A percentile compares a stretch with the other conserved stretches of the same genome.
phyloP scores from a whole-genome alignment of 1,140 invertebrate species.

The Archegozetes longisetosus region DNA sequence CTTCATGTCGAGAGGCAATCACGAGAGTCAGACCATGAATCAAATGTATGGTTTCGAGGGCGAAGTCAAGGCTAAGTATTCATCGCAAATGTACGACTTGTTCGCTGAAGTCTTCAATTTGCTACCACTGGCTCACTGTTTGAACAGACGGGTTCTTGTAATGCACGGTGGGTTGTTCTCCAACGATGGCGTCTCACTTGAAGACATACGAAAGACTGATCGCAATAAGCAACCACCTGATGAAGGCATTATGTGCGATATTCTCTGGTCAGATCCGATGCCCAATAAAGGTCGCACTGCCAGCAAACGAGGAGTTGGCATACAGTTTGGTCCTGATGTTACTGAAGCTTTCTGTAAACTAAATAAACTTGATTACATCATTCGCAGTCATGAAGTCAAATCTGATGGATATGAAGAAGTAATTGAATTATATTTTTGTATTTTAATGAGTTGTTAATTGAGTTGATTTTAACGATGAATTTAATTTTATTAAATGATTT shows the following conservation, averaged over 20 bases:
- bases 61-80: slow-evolving; percentile 60
- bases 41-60: slow-evolving; percentile 72
- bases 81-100: slow-evolving; percentile 78
- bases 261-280: slow-evolving; percentile 97
- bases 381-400: slow-evolving; percentile 96
- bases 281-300: slow-evolving; percentile 62
- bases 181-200: slow-evolving; percentile 67
- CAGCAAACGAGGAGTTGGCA: slow-evolving; percentile 90
- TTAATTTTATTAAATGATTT: slow-evolving; percentile 1
- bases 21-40: slow-evolving; percentile 96
- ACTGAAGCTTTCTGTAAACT: slow-evolving; percentile 64
- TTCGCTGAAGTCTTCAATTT: slow-evolving; percentile 98
- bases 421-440: slow-evolving; percentile 2
- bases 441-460: background rate
- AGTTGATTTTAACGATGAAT: background rate
- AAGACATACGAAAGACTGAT: slow-evolving; percentile 72
- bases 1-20: slow-evolving; percentile 94
- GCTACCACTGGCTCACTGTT: slow-evolving; percentile 85
- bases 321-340: slow-evolving; percentile 97
- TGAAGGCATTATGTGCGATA: slow-evolving; percentile 89
- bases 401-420: slow-evolving; percentile 71
- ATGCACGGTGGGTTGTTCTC: slow-evolving; percentile 93
- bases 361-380: slow-evolving; percentile 82
- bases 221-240: slow-evolving; percentile 93
- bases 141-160: slow-evolving; percentile 78